Base-by-base conservation (phyloP, 2,797 vertebrate genomes). In the Pampus argenteus region DNA sequence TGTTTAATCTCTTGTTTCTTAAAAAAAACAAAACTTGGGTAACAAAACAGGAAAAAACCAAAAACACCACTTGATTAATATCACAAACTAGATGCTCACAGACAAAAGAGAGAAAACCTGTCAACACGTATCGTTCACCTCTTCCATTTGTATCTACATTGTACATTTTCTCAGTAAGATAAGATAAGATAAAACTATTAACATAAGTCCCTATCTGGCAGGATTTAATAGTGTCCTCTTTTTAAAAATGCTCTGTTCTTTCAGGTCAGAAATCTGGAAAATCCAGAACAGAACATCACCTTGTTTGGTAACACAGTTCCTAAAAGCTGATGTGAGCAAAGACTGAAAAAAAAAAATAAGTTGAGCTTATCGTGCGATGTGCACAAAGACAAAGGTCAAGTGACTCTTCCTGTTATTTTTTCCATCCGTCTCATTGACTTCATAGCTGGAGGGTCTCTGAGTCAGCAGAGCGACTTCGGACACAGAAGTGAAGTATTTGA, bases 1-100 rank as follows among this genome's bases (percentile, higher is more conserved):
- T 55, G 28, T 55, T 63, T 66, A 76, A 81, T 78, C 70, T 66
- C 73, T 50, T 42, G 20, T 69, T 38, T 61, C 40, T 52, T n/a
- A n/a, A 15, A 55, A 72, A 40, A 59, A 13, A 14, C 50, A 71
- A 40, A 59, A 14, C 26, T 26, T 44, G 17, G 34, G 20, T 62
- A 22, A 48, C 17, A 26, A 45, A 68, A 54, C 17, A 60, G 2
- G 59, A 18, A 5, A 17, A 62, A n/a, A n/a, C n/a, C n/a, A n/a
- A n/a, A n/a, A n/a, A 9, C 7, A 60, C n/a, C 9, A 22, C 26
- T 65, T 22, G 31, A n/a, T 60, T 23, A 56, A 26, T 57, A 44
- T 68, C 45, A 68, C 15, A 54, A 40, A 58, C 11, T 17, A 42
- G 4, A 44, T 25, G 8, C 22, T 44, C 11, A 4, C 38, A 44